Conservation (phyloP, 1,140 invertebrate genomes). For the Euwallacea fornicatus region DNA sequence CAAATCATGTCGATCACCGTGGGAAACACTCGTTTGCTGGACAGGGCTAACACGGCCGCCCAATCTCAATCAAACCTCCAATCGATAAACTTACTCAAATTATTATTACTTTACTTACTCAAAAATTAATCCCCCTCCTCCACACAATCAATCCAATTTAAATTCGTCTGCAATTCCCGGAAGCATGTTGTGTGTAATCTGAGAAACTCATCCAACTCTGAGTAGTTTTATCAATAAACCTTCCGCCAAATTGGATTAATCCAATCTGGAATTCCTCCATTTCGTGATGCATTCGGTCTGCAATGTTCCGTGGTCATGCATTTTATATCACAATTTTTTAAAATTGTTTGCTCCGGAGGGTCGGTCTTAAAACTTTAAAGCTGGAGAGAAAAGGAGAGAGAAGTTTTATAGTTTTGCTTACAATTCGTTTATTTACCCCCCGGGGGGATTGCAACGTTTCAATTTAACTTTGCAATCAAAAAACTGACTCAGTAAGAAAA, state of each 20-base stretch:
- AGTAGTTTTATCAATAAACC: slow-evolving; percentile 41
- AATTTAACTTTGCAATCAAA: slow-evolving; percentile 4
- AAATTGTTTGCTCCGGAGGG: slow-evolving; percentile 33
- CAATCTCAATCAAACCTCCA: neutral
- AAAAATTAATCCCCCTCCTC: neutral
- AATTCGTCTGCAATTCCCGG: slow-evolving; percentile 10
- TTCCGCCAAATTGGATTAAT: slow-evolving; percentile 40
- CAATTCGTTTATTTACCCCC: slow-evolving; percentile 19
- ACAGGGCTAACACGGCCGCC: no score
- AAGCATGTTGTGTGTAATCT: slow-evolving; percentile 16
- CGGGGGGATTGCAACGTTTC: neutral
- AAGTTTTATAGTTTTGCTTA: slow-evolving; percentile 39
- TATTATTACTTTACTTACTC: neutral
- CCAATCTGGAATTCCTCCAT: slow-evolving; percentile 32
- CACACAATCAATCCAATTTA: slow-evolving; percentile 15
- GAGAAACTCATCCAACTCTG: slow-evolving; percentile 25
- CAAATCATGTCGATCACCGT: no score
- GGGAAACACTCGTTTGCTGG: no score
- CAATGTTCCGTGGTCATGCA: slow-evolving; percentile 37
- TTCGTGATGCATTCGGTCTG: slow-evolving; percentile 26
- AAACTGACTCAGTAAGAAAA: no score
- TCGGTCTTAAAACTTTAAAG: slow-evolving; percentile 37
- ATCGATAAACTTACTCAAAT: slow-evolving; percentile 5
- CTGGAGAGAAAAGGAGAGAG: slow-evolving; percentile 1
- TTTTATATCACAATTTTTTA: slow-evolving; percentile 39